Percentiles rank a stretch among this genome's conserved stretches.
Evolutionary conservation across 2,113 vertebrate species (phyloP).

Genomic region (Spilogale gracilis): DNA sequence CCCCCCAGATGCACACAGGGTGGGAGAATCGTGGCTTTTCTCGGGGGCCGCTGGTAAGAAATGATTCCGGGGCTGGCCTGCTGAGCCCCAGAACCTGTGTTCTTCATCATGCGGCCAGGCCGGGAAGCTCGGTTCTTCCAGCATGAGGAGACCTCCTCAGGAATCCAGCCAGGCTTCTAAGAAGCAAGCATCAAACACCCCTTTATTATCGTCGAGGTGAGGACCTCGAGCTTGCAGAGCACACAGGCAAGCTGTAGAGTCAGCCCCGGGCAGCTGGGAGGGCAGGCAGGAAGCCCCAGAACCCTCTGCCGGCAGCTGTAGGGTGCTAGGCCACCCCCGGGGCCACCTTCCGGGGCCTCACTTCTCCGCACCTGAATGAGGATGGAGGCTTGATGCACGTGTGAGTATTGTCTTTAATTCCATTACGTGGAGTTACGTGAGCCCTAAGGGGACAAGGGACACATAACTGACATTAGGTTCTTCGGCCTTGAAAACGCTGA

Average conservation of each 20-base stretch:
- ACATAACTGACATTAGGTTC: accelerated
- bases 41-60: neutral
- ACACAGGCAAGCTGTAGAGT: neutral
- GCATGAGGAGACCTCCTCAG: neutral
- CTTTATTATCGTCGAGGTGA: neutral
- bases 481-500: neutral
- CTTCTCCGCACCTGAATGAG: neutral
- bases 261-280: neutral
- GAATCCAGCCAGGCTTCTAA: neutral
- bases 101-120: neutral
- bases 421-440: accelerated
- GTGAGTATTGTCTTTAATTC: neutral
- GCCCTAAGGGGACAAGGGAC: accelerated
- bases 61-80: neutral
- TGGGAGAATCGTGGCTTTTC: neutral
- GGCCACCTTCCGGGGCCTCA: neutral
- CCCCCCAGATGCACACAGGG: neutral
- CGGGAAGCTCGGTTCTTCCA: neutral
- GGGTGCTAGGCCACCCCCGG: neutral
- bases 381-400: neutral
- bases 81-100: neutral
- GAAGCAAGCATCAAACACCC: neutral
- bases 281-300: neutral
- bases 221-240: neutral
- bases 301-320: neutral